Conservation (phyloP, 1,140 invertebrate genomes). For the Drosophila obscura region DNA sequence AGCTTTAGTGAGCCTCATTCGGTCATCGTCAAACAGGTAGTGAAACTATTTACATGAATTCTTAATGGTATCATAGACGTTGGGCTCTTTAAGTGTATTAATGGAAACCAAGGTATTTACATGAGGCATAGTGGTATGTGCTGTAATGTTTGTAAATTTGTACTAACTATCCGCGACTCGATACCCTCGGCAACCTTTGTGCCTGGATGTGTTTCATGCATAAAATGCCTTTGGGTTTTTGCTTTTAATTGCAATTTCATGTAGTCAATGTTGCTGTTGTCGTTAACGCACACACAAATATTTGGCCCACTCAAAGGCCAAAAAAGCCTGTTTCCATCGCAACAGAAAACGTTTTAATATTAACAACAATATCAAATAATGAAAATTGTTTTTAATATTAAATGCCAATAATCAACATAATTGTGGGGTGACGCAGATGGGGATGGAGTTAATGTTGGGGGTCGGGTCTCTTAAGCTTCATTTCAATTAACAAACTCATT, state of each 20-base stretch:
- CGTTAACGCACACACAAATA: slow-evolving; percentile 27
- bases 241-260: slow-evolving; percentile 67
- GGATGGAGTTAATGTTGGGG: slow-evolving; percentile 25
- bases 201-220: slow-evolving; percentile 23
- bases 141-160: not conserved
- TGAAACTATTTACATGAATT: slow-evolving; percentile 40
- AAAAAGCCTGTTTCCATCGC: not conserved
- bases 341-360: slow-evolving; percentile 34
- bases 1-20: no score
- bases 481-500: slow-evolving; percentile 71
- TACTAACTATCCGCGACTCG: no score
- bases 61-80: slow-evolving; percentile 31
- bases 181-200: slow-evolving; percentile 6
- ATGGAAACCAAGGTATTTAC: no score
- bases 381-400: slow-evolving; percentile 45
- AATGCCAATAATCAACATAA: slow-evolving; percentile 46
- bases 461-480: slow-evolving; percentile 16
- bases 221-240: slow-evolving; percentile 40
- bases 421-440: not conserved
- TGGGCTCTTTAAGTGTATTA: slow-evolving; percentile 3
- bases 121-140: no score
- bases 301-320: slow-evolving; percentile 35
- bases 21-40: not conserved
- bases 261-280: slow-evolving; percentile 30
- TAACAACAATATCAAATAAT: slow-evolving; percentile 35